Conservation (phyloP, 1,140 invertebrate species). For the Thaumatotibia leucotreta region DNA sequence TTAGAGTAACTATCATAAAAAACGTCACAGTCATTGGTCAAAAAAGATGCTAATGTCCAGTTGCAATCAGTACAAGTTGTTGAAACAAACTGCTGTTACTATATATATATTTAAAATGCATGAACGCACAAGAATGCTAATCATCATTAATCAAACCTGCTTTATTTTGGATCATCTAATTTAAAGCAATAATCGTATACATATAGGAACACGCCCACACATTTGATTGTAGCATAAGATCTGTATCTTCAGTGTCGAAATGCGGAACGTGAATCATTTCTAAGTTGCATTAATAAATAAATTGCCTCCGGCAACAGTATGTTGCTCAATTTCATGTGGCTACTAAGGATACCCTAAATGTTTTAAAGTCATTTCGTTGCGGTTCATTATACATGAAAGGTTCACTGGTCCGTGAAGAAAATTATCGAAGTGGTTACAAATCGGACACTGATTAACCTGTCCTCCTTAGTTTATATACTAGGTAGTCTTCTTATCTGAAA, state of each 20-base stretch:
- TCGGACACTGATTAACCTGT: constrained; percentile 47
- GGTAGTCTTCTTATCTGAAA: not conserved
- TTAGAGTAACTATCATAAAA: too few species aligned
- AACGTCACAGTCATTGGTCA: too few species aligned
- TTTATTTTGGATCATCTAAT: not conserved
- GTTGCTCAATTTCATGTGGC: constrained; percentile 35
- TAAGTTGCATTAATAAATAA: constrained; percentile 14
- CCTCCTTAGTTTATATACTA: not conserved
- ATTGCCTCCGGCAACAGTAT: not conserved
- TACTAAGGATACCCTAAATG: constrained; percentile 34
- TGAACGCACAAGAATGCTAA: not conserved
- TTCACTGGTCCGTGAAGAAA: constrained; percentile 46
- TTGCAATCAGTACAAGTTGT: too few species aligned
- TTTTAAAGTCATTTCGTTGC: constrained; percentile 31
- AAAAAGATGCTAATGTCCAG: too few species aligned
- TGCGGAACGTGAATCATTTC: constrained; percentile 19
- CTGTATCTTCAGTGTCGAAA: constrained; percentile 2
- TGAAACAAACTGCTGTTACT: too few species aligned
- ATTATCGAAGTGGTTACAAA: constrained; percentile 38
- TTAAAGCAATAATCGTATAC: not conserved
- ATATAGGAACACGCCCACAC: not conserved
- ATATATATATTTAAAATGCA: not conserved
- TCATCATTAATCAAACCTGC: not conserved
- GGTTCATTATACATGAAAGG: constrained; percentile 38
- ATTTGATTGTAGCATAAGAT: not conserved